These are phyloP conservation scores for Drosophila leontia DNA, from an alignment of 1,140 invertebrate genomes.

Conservation along the genomic window DNA sequence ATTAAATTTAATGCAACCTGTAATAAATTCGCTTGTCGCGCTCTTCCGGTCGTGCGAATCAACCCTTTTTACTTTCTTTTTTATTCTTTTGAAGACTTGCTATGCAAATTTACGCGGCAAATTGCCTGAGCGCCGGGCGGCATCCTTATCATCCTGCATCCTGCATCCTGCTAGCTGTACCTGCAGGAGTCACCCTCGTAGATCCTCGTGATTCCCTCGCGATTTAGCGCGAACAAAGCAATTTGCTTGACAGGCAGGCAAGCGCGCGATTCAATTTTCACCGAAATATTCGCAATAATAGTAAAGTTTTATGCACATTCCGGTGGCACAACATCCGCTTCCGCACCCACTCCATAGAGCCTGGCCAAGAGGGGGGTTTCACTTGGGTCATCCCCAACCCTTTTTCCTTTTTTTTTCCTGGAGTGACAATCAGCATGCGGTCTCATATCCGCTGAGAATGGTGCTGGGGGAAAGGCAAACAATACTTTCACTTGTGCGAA, in stretches of 20 bases:
- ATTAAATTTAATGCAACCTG: conserved; percentile 84
- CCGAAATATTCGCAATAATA: conserved; percentile 61
- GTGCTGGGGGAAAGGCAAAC: conserved; percentile 50
- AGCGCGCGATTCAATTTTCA: conserved; percentile 54
- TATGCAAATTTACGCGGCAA: conserved; percentile 74
- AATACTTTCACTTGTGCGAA: conserved; percentile 66
- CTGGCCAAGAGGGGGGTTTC: background rate
- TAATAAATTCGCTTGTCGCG: conserved; percentile 80
- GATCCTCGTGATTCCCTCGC: conserved; percentile 64
- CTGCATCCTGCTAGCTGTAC: conserved; percentile 46
- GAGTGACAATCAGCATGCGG: conserved; percentile 81
- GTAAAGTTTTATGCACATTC: conserved; percentile 70
- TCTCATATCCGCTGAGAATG: conserved; percentile 67
- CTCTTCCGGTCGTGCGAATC: conserved; percentile 66
- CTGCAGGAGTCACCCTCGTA: conserved; percentile 46
- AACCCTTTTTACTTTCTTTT: conserved; percentile 73
- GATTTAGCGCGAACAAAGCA: conserved; percentile 67
- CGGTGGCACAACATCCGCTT: conserved; percentile 53
- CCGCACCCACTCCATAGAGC: conserved; percentile 3
- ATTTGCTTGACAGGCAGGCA: conserved; percentile 52
- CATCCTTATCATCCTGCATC: conserved; percentile 58
- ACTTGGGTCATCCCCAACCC: conserved; percentile 5
- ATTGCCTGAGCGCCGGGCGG: conserved; percentile 53
- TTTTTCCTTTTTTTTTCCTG: conserved; percentile 10
- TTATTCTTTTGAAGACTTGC: conserved; percentile 1